phyloP scores from a whole-genome alignment of 2,888 invertebrate species.

The Oscheius sp. region DNA sequence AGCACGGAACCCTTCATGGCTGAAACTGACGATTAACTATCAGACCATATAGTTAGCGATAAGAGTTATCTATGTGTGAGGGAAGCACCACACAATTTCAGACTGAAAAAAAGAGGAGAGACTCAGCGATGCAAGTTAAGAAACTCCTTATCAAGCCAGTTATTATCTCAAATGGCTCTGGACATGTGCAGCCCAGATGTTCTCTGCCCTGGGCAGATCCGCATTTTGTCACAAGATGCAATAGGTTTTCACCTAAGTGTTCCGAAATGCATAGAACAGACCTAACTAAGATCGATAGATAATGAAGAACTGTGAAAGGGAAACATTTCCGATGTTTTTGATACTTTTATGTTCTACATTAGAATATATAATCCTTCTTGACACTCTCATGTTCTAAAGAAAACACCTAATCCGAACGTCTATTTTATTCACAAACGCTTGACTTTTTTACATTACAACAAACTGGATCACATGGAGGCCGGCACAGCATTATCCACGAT shows the following conservation, averaged over 20 bases:
- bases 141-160: background rate
- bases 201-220: too few species aligned
- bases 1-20: slow-evolving; percentile 22
- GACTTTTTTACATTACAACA: too few species aligned
- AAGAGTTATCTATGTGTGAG: too few species aligned
- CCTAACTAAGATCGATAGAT: too few species aligned
- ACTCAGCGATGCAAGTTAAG: background rate
- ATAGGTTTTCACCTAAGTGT: too few species aligned
- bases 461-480: too few species aligned
- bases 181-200: too few species aligned
- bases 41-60: too few species aligned
- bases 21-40: background rate
- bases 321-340: slow-evolving; percentile 1
- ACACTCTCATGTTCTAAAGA: background rate
- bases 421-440: background rate
- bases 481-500: too few species aligned
- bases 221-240: too few species aligned
- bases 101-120: background rate
- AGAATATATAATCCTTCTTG: too few species aligned
- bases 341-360: background rate
- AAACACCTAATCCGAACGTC: background rate
- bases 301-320: background rate
- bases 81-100: background rate
- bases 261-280: too few species aligned
- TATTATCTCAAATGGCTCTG: background rate